Conservation (phyloP, 2,113 vertebrate species). For the Daboia siamensis region DNA sequence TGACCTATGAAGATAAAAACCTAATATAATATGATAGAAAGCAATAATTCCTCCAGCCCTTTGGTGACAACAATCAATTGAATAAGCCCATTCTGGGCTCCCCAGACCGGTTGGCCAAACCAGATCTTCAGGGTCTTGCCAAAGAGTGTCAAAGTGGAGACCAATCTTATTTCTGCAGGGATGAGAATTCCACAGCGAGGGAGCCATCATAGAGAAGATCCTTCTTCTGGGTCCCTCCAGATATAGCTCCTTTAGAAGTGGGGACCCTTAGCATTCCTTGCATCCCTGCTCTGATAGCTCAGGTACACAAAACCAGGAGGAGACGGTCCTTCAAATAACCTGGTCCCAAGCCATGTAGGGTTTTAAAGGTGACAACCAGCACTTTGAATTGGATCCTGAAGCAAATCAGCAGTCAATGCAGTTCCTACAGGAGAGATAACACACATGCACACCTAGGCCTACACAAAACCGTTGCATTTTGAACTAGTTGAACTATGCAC, state of each 20-base stretch:
- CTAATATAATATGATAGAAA: background rate
- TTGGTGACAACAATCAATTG: background rate
- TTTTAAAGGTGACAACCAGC: background rate
- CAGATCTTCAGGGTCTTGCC: background rate
- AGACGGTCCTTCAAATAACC: background rate
- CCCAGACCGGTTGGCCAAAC: background rate
- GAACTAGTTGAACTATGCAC: background rate
- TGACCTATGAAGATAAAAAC: background rate
- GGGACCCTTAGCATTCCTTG: background rate
- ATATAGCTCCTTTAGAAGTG: background rate
- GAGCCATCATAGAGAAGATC: background rate
- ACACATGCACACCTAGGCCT: background rate
- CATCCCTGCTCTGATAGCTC: background rate
- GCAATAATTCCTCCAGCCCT: background rate
- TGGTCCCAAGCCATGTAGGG: background rate
- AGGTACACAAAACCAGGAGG: background rate
- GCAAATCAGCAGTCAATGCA: background rate
- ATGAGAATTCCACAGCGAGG: background rate
- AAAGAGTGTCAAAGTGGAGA: background rate
- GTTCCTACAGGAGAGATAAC: background rate
- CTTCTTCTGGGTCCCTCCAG: background rate
- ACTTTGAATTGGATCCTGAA: background rate
- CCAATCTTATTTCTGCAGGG: background rate
- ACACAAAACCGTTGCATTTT: background rate
- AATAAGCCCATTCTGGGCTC: background rate